Conservation (phyloP, 1,140 invertebrate genomes). For the Drosophila parabipectinata region DNA sequence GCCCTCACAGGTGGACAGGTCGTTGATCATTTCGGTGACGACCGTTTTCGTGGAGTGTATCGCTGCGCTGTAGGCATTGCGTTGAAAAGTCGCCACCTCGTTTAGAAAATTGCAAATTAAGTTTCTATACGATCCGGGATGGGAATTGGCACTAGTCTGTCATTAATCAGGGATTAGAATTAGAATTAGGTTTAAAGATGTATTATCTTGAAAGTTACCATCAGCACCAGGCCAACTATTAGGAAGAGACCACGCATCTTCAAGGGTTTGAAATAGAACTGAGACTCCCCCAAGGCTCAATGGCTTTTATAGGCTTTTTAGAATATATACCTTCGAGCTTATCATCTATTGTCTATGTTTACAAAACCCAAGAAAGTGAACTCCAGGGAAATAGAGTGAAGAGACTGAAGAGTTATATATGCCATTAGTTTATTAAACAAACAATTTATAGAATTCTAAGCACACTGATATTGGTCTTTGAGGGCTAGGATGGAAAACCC, state of each 20-base stretch:
- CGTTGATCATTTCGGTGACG: background rate
- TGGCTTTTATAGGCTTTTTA: slow-evolving; percentile 1
- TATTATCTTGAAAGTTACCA: background rate
- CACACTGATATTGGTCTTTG: slow-evolving; percentile 4
- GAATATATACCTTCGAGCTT: background rate
- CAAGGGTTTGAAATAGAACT: background rate
- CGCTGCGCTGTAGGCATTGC: background rate
- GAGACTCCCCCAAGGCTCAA: background rate
- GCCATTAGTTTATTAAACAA: background rate
- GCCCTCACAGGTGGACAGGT: background rate
- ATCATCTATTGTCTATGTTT: background rate
- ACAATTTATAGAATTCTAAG: background rate
- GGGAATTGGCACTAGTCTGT: background rate
- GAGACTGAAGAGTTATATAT: background rate
- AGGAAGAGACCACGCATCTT: background rate
- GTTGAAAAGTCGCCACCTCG: background rate
- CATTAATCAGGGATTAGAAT: background rate
- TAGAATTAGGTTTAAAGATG: background rate
- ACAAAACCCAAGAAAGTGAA: slow-evolving; percentile 1
- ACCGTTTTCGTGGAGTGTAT: background rate
- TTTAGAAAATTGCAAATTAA: background rate
- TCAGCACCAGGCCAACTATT: background rate
- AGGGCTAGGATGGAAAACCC: slow-evolving; percentile 2
- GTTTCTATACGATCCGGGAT: background rate
- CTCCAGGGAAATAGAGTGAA: slow-evolving; percentile 1